A percentile compares a stretch with the other conserved stretches of the same genome.
These are phyloP conservation scores for Manis crassicaudata DNA, from an alignment of 2,797 vertebrate species.

Conservation along the genomic window DNA sequence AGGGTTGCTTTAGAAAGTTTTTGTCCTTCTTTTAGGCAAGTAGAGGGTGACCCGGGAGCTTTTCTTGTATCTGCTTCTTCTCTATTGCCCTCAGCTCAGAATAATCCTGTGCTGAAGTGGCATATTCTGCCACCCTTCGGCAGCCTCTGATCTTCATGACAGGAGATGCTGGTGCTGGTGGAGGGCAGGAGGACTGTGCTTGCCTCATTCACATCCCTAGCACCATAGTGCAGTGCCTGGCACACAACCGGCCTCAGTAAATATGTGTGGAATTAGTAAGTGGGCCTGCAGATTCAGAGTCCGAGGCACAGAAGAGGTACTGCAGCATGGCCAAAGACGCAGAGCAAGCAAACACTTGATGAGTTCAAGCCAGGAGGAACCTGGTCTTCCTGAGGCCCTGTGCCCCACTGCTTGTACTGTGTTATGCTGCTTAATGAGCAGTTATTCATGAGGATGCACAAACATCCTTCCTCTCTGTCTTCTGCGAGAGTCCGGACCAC, in stretches of 20 bases:
- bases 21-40: not conserved
- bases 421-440: not conserved
- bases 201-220: not conserved
- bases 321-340: not conserved
- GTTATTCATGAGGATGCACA: not conserved
- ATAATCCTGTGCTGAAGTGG: not conserved
- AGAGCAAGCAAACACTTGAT: not conserved
- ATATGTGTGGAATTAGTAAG: not conserved
- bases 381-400: not conserved
- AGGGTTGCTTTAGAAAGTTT: not conserved
- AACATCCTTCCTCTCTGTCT: conserved; percentile 28
- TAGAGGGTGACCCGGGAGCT: not conserved
- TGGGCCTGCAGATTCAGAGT: not conserved
- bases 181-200: not conserved
- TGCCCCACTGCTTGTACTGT: not conserved
- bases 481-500: not conserved
- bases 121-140: not conserved
- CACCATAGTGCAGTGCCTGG: not conserved
- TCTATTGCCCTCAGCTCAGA: not conserved
- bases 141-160: not conserved
- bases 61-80: not conserved
- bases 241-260: not conserved
- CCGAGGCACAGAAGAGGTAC: not conserved
- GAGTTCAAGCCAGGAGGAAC: not conserved
- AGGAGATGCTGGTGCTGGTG: not conserved